phyloP scores from a whole-genome alignment of 2,797 vertebrate species.

The Orientallactaga sibirica region DNA sequence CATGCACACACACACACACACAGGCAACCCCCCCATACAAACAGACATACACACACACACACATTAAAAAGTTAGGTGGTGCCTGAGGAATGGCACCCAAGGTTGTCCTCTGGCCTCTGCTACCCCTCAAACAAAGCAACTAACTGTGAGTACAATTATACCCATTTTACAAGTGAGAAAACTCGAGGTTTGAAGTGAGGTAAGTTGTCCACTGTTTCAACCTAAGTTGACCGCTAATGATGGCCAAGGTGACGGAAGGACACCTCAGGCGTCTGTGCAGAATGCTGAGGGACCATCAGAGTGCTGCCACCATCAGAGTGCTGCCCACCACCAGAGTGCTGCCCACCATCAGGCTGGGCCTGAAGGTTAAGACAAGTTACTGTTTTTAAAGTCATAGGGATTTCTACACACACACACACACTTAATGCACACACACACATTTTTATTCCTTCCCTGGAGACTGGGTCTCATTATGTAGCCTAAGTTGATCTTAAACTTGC shows the following conservation, averaged over 20 bases:
- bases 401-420: not conserved
- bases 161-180: not conserved
- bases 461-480: not conserved
- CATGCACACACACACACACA: too few relatives aligned
- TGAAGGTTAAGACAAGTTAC: not conserved
- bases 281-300: not conserved
- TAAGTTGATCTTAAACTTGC: not conserved
- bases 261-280: too few relatives aligned
- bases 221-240: not conserved
- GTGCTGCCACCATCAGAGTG: not conserved
- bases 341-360: not conserved
- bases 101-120: too few relatives aligned
- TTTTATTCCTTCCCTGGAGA: too few relatives aligned
- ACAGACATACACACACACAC: too few relatives aligned
- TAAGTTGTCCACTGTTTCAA: not conserved
- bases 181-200: not conserved
- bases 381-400: slow-evolving; percentile 17
- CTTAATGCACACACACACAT: too few relatives aligned
- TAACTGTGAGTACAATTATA: not conserved
- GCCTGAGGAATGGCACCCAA: too few relatives aligned
- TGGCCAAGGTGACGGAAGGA: not conserved
- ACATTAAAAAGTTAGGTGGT: too few relatives aligned
- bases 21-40: too few relatives aligned
- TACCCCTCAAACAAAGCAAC: too few relatives aligned
- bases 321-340: not conserved